phyloP scores from a whole-genome alignment of 53 echinoderm and acorn worm genomes.

The Pentamera pediparva region DNA sequence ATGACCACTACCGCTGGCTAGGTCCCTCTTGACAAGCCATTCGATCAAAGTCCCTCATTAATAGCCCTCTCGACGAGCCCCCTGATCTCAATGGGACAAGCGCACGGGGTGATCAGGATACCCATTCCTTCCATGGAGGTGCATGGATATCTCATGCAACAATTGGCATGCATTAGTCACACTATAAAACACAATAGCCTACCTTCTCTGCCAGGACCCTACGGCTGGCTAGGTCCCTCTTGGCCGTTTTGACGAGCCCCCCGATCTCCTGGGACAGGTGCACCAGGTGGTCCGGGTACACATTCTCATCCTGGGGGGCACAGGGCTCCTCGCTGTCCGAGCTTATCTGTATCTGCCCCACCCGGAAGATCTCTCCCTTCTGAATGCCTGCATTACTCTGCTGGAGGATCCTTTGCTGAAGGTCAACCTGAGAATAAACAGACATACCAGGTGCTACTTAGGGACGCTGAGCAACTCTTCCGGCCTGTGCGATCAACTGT shows the following conservation, averaged over 20 bases:
- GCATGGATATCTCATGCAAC: background rate
- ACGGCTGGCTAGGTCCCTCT: conserved; percentile 74
- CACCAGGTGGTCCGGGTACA: conserved; percentile 20
- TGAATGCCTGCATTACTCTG: conserved; percentile 52
- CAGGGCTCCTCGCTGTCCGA: conserved; percentile 40
- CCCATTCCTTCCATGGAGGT: background rate
- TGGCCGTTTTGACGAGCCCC: conserved; percentile 65
- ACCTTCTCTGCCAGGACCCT: conserved; percentile 58
- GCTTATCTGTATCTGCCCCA: conserved; percentile 39
- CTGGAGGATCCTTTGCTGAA: conserved; percentile 63
- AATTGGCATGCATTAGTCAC: background rate
- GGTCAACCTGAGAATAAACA: conserved; percentile 48
- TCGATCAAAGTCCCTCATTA: too few species aligned
- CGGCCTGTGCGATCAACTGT: too few species aligned
- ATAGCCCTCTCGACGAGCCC: too few species aligned
- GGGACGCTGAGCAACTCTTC: too few species aligned
- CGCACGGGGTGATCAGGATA: too few species aligned
- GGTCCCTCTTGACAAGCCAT: conserved; percentile 66
- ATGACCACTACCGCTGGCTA: conserved; percentile 25
- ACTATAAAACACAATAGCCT: background rate
- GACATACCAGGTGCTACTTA: background rate
- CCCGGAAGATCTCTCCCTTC: conserved; percentile 54
- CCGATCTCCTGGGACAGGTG: conserved; percentile 57
- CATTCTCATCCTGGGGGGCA: background rate
- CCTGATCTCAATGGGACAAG: conserved; percentile 34